Evolutionary conservation across 1,140 invertebrate genomes (phyloP), one percentile per base, ranked within the genome.

Genomic region (Euwallacea similis): DNA sequence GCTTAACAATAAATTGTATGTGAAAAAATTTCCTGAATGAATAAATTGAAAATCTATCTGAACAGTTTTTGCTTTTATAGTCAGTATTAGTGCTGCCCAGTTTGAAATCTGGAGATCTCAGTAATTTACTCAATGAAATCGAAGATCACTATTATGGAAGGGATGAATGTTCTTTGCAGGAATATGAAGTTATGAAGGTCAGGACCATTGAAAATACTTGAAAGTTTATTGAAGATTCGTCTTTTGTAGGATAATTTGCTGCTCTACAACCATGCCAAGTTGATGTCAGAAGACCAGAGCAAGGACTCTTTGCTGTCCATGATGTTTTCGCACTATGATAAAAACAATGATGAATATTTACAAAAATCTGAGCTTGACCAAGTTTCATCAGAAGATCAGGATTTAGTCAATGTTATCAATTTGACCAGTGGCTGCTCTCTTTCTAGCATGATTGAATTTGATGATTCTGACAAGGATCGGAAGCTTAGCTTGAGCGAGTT

Each of bases 291-390:
- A 73, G 83, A 84, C 79, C 82, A 87, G 80, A 90, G 89, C 72
- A 91, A 91, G 71, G 89, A 91, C 72, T 91, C 89, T 76, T 80
- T 92, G 15, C 89, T 91, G 50, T 89, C 88, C 71, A 87, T 91
- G 77, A 91, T 93, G 88, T 93, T 92, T 78, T 90, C 88, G 42
- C 91, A 92, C 78, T 92, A 90, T 79, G 91, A 93, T 79, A 84
- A 86, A 68, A 90, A 93, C 80, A 89, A 88, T 74, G 87, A 92
- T 79, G 89, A 89, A 33, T 85, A 86, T 70, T 80, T 93, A 59
- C 88, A 90, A 70, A 83, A 82, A 43, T 86, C 88, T 42, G 91
- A 93, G 81, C 82, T 93, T 43, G 84, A 87, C 33, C 83, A 87
- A 81, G 86, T 88, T 50, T 82, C 86, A 43, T 81, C 85, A 50